Evolutionary conservation across 2,797 vertebrate species (phyloP), one percentile per base, ranked within the genome.

Genomic region (Mionectes olivaceus): DNA sequence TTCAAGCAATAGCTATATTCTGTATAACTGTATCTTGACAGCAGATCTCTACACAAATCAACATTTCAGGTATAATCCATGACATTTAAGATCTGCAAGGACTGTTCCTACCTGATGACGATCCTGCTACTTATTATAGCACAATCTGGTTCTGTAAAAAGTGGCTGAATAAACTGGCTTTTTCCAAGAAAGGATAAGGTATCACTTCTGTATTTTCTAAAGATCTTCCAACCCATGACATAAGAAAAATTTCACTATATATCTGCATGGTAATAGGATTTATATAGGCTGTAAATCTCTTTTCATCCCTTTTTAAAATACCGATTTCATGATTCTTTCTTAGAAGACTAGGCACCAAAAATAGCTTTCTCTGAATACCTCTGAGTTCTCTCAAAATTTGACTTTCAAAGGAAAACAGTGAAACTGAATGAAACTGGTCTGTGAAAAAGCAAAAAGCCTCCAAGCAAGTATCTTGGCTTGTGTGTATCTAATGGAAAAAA

Each of bases 191-290:
- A 69, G 46, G 65, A 87, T 82, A 87, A 85, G 14, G 32, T 32
- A 92, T 57, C 46, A 59, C 53, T 75, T 69, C 39, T 37, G 39
- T 68, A 74, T 74, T 95, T 93, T 81, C 46, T 71, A 69, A 91
- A 85, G 73, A 85, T 82, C 53, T 83, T 89, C 87, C 93, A 75
- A 55, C 30, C 35, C 73, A 68, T n/a, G 64, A 92, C 13, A 12
- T 89, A 80, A 84, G 60, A 89, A 91, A 90, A 71, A 2, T 3
- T n/a, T 83, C 46, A 47, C 39, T 81, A 57, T 55, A 15, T 74
- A 89, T 71, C 76, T 89, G 50, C 61, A 91, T 71, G 28, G 84
- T 83, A 94, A 94, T 85, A 89, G 65, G 93, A 94, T 96, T 95
- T 94, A 78, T 78, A 91, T 6, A 92, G 81, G 77, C 71, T 63